phyloP scores from a whole-genome alignment of 92 coral and sea anemone genomes.

The Parazoanthus darwini region DNA sequence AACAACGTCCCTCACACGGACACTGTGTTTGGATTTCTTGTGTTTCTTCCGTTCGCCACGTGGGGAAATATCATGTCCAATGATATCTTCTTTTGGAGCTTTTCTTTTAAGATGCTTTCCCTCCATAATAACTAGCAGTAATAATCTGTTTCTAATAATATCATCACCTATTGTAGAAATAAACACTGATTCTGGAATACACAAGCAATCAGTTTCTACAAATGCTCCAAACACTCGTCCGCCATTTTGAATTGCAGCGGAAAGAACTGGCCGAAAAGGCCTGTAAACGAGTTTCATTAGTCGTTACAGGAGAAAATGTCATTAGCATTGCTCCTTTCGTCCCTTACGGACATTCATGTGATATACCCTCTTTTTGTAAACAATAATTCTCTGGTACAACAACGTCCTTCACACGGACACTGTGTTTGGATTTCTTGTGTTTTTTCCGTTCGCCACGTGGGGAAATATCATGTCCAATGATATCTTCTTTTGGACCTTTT shows the following conservation, averaged over 20 bases:
- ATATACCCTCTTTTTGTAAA: background rate
- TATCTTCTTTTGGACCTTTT: constrained; percentile 5
- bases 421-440: constrained; percentile 6
- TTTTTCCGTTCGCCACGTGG: constrained; percentile 5
- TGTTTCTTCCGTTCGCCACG: constrained; percentile 6
- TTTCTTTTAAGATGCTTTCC: constrained; percentile 27
- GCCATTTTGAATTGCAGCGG: constrained; percentile 30
- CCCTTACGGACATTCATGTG: background rate
- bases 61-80: background rate
- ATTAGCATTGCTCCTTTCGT: no score
- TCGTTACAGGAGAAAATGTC: no score
- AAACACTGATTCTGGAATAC: background rate
- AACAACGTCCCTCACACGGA: background rate
- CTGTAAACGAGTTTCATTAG: constrained; percentile 2
- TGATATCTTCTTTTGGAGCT: background rate
- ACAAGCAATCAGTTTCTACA: background rate
- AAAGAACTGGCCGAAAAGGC: background rate
- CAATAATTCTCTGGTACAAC: background rate
- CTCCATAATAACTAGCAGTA: background rate
- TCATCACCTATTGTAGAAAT: background rate
- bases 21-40: background rate
- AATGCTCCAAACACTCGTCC: constrained; percentile 10
- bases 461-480: background rate
- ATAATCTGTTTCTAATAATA: background rate
- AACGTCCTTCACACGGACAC: background rate